Conservation (phyloP, 2,888 invertebrate species). For the Apodemia mormo region DNA sequence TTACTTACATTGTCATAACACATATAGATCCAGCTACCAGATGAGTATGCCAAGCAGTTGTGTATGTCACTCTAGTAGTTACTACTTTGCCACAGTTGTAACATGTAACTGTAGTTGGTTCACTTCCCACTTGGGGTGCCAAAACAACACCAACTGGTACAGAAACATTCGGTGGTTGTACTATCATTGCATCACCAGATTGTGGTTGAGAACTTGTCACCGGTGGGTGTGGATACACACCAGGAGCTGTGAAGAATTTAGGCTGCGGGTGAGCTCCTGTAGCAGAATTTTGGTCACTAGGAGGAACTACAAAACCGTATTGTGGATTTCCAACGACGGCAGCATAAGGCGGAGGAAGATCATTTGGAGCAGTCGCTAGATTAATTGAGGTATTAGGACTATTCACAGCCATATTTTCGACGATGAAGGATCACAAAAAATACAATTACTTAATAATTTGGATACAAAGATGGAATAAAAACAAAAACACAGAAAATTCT, state of each 20-base stretch:
- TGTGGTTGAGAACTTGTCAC: constrained; percentile 58
- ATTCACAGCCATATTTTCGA: constrained; percentile 54
- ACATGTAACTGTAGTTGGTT: constrained; percentile 71
- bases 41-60: constrained; percentile 76
- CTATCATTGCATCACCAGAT: constrained; percentile 45
- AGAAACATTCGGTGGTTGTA: constrained; percentile 49
- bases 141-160: constrained; percentile 62
- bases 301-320: constrained; percentile 60
- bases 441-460: neutral
- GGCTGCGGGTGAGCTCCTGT: constrained; percentile 50
- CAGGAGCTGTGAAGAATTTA: constrained; percentile 66
- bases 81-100: constrained; percentile 72
- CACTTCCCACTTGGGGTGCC: constrained; percentile 67
- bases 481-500: neutral
- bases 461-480: neutral
- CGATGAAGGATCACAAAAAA: constrained; percentile 5
- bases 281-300: constrained; percentile 41
- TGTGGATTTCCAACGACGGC: constrained; percentile 69
- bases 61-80: constrained; percentile 72
- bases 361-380: constrained; percentile 57
- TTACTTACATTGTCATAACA: constrained; percentile 72
- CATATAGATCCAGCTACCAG: constrained; percentile 73
- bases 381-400: constrained; percentile 47
- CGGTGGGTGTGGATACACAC: constrained; percentile 67
- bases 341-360: constrained; percentile 74